phyloP scores from a whole-genome alignment of 2,113 vertebrate genomes.

The Galeopterus variegatus region DNA sequence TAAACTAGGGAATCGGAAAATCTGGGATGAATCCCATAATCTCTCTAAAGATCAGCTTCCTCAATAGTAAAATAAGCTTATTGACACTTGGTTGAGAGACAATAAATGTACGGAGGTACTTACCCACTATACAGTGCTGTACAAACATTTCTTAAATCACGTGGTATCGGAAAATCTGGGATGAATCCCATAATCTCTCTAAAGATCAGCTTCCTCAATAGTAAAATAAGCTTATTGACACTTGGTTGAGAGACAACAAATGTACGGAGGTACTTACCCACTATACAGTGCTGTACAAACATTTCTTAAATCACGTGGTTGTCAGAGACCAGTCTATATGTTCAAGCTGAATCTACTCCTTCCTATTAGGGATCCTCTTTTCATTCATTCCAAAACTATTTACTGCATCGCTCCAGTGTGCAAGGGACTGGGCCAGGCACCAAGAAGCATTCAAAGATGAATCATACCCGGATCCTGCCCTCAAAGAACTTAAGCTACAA shows the following conservation, averaged over 20 bases:
- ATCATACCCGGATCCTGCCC: constrained; percentile 62
- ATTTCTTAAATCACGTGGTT: not conserved
- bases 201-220: constrained; percentile 21
- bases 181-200: not conserved
- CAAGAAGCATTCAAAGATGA: constrained; percentile 52
- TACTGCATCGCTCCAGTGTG: constrained; percentile 1
- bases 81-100: constrained; percentile 47
- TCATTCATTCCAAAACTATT: constrained; percentile 54
- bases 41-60: constrained; percentile 20
- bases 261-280: not conserved
- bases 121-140: not conserved
- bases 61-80: not conserved
- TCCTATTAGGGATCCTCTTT: not conserved
- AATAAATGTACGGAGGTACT: not conserved
- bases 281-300: not conserved
- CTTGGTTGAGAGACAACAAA: constrained; percentile 19
- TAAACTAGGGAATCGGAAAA: not conserved
- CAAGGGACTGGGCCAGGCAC: not conserved
- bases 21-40: not conserved
- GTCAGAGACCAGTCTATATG: not conserved
- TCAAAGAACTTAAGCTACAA: constrained; percentile 38
- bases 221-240: constrained; percentile 24
- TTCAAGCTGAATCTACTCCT: constrained; percentile 5
- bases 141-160: not conserved
- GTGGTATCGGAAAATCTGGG: not conserved